phyloP scores from a whole-genome alignment of 2,888 invertebrate genomes.

The Graphium colonna region DNA sequence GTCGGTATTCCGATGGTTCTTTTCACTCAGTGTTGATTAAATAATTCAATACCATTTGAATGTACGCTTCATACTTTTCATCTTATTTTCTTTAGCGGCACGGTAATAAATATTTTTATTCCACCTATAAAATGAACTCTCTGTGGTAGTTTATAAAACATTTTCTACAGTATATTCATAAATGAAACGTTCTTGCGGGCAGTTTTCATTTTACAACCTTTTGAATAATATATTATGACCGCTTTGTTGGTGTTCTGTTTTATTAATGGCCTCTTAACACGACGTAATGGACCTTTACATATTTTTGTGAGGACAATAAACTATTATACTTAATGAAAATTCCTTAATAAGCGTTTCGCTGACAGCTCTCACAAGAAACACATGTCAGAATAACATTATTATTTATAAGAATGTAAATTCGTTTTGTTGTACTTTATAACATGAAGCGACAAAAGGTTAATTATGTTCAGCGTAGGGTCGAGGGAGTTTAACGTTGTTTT shows the following conservation, averaged over 20 bases:
- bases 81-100: conserved; percentile 5
- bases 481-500: background rate
- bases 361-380: background rate
- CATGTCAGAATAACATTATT: background rate
- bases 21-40: conserved; percentile 1
- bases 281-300: conserved; percentile 27
- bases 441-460: too few relatives aligned
- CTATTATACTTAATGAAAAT: background rate
- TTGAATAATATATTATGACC: conserved; percentile 39
- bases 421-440: too few relatives aligned
- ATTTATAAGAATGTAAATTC: too few relatives aligned
- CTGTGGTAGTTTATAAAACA: conserved; percentile 17
- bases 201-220: conserved; percentile 38
- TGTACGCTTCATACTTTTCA: conserved; percentile 6
- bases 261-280: conserved; percentile 38
- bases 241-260: conserved; percentile 34
- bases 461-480: background rate
- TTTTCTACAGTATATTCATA: conserved; percentile 36
- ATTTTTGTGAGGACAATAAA: conserved; percentile 17
- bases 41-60: conserved; percentile 5
- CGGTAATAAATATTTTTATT: conserved; percentile 18
- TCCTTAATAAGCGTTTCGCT: background rate
- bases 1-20: background rate
- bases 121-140: conserved; percentile 18
- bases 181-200: conserved; percentile 35